Evolutionary conservation across 2,113 vertebrate genomes (phyloP).

Genomic region (Leuciscus idus): DNA sequence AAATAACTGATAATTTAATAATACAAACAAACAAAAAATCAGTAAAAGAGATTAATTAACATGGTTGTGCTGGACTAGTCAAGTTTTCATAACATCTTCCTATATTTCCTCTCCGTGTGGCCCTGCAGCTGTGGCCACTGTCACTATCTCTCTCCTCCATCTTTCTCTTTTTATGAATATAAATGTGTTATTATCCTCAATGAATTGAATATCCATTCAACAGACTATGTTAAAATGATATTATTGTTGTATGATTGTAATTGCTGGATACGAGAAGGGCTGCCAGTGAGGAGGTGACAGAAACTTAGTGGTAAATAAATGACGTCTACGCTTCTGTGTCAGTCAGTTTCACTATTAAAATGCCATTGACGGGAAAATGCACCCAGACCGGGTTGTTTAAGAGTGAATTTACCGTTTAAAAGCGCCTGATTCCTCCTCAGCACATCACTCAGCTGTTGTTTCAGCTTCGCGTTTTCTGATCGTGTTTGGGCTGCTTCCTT

Average conservation of each 20-base stretch:
- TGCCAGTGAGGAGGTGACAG: neutral
- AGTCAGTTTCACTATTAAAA: neutral
- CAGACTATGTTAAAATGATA: neutral
- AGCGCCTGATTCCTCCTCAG: slow-evolving; percentile 57
- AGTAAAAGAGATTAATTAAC: neutral
- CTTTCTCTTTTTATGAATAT: neutral
- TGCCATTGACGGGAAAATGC: neutral
- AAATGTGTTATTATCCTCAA: neutral
- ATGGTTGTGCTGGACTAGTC: neutral
- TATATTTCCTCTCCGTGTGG: neutral
- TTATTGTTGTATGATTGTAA: neutral
- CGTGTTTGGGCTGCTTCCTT: slow-evolving; percentile 71
- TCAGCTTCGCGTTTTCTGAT: slow-evolving; percentile 75
- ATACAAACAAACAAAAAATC: neutral
- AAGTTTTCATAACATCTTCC: neutral
- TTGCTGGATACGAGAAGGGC: too few species aligned
- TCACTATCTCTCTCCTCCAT: too few species aligned
- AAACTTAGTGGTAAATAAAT: neutral
- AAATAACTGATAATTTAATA: neutral
- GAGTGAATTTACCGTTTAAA: slow-evolving; percentile 20
- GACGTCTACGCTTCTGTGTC: neutral
- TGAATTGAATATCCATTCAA: neutral
- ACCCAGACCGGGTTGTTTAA: neutral
- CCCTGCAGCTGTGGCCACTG: neutral
- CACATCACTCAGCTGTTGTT: slow-evolving; percentile 74